Conservation (phyloP, 2,797 vertebrate genomes). For the Myotis findleyi region DNA sequence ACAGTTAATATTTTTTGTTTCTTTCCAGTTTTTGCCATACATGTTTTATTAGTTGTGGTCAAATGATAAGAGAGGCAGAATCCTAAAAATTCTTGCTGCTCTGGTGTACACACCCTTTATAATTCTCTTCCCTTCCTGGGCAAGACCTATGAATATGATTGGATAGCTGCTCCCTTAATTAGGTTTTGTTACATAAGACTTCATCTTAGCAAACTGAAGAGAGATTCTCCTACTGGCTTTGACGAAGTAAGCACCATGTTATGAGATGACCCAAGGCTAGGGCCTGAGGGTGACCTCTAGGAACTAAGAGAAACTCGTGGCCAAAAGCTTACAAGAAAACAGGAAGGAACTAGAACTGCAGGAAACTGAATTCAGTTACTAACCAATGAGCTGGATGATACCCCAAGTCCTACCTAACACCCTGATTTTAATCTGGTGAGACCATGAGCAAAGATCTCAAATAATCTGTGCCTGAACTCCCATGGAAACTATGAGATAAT, state of each 20-base stretch:
- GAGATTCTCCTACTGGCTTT: not conserved
- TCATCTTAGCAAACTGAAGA: not conserved
- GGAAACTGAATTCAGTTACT: not conserved
- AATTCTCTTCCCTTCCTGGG: not conserved
- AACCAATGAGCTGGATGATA: not conserved
- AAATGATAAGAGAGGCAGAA: not conserved
- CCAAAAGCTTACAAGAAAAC: not conserved
- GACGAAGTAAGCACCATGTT: not conserved
- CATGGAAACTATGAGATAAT: not conserved
- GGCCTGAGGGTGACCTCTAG: not conserved
- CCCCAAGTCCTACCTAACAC: not conserved
- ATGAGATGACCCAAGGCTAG: not conserved
- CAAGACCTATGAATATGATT: not conserved
- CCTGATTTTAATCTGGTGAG: not conserved
- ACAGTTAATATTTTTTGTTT: not conserved
- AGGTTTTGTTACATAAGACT: not conserved
- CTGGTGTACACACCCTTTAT: not conserved
- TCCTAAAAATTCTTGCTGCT: not conserved
- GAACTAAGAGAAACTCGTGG: not conserved
- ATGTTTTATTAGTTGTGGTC: not conserved
- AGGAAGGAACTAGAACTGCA: not conserved
- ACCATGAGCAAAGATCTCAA: not conserved
- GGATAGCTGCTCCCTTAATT: not conserved
- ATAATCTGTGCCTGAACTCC: not conserved
- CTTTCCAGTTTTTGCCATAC: not conserved